phyloP scores from a whole-genome alignment of 1,140 invertebrate species.

The Listronotus oregonensis region DNA sequence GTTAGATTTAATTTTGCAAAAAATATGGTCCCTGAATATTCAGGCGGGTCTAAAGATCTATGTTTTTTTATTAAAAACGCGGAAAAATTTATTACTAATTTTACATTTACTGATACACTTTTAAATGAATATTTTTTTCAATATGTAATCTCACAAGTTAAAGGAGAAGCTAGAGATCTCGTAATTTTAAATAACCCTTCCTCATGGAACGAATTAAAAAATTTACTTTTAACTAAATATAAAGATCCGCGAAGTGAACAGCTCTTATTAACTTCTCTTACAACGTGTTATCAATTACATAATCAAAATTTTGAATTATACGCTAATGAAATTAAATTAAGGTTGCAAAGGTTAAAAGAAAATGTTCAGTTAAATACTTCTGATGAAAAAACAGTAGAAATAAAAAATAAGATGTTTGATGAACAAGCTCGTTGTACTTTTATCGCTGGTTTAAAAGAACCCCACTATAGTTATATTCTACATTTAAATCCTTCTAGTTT shows the following conservation, averaged over 20 bases:
- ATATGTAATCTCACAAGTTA: too few species aligned
- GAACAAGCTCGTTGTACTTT: conserved; percentile 11
- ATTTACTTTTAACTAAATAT: conserved; percentile 1
- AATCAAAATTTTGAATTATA: conserved; percentile 5
- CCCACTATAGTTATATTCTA: conserved; percentile 6
- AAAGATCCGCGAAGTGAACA: conserved; percentile 13
- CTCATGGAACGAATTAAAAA: conserved; percentile 18
- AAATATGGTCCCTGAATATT: too few species aligned
- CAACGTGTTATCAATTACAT: conserved; percentile 3
- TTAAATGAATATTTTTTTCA: too few species aligned
- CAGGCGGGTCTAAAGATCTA: too few species aligned
- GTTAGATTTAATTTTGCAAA: too few species aligned
- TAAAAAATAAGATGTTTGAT: too few species aligned
- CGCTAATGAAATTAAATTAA: conserved; percentile 4
- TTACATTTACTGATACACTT: too few species aligned
- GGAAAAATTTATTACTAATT: too few species aligned
- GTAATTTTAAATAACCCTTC: too few species aligned
- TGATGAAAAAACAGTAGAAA: too few species aligned
- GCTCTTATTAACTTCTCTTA: background rate
- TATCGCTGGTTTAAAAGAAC: background rate
- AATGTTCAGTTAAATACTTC: background rate
- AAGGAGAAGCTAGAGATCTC: too few species aligned
- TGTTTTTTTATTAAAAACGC: too few species aligned
- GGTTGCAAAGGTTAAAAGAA: conserved; percentile 5
- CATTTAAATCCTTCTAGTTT: conserved; percentile 9